These are phyloP conservation scores for Thermophis baileyi DNA, from an alignment of 2,113 vertebrate species.

Conservation along the genomic window DNA sequence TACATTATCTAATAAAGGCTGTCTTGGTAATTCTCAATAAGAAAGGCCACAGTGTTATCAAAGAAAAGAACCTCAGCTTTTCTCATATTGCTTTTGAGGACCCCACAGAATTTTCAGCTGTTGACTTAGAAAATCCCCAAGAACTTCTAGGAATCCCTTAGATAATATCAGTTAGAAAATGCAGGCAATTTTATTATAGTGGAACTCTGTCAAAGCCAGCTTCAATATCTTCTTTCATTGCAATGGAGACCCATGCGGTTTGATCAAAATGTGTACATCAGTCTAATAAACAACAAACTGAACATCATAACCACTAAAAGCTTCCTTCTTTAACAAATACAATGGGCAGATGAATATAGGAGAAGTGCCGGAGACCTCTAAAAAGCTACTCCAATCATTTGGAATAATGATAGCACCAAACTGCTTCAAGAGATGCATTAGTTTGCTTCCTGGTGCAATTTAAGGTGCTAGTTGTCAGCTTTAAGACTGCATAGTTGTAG, in stretches of 20 bases:
- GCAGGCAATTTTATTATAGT: not conserved
- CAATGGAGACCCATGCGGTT: not conserved
- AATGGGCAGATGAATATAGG: not conserved
- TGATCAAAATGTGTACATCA: not conserved
- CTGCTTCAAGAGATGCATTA: not conserved
- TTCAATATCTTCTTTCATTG: not conserved
- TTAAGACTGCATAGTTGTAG: not conserved
- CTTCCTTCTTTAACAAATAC: not conserved
- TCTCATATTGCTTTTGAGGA: not conserved
- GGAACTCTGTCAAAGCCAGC: not conserved
- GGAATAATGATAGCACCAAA: not conserved
- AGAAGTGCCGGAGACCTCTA: not conserved
- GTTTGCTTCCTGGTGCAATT: not conserved
- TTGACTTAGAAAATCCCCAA: not conserved
- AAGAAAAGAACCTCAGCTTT: not conserved
- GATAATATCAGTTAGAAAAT: not conserved
- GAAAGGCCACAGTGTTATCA: not conserved
- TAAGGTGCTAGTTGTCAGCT: not conserved
- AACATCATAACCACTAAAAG: not conserved
- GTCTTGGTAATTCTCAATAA: not conserved
- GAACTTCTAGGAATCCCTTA: not conserved
- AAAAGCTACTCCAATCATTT: not conserved
- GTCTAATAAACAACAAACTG: not conserved
- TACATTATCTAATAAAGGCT: not conserved
- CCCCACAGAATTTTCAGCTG: not conserved